These are phyloP conservation scores for Bombus terrestris DNA, from an alignment of 1,140 invertebrate species.

Conservation along the genomic window DNA sequence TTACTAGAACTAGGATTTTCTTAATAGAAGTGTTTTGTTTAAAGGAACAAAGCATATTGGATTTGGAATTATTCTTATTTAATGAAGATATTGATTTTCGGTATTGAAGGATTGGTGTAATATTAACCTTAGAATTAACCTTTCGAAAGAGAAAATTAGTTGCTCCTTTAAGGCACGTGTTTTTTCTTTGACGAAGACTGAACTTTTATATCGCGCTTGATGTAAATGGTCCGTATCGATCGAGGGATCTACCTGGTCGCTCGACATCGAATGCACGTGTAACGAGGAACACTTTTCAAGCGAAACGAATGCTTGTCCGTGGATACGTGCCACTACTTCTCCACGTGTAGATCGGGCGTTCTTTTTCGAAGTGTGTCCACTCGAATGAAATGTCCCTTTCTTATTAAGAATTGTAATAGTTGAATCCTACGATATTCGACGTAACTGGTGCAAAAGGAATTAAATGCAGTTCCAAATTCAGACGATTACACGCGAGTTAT, in stretches of 20 bases:
- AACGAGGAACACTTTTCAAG: constrained; percentile 16
- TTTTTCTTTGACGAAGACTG: neutral
- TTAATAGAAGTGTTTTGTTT: neutral
- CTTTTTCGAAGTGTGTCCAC: neutral
- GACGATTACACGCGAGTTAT: too few relatives aligned
- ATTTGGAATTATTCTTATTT: neutral
- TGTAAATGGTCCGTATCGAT: constrained; percentile 15
- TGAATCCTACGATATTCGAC: neutral
- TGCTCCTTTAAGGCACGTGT: neutral
- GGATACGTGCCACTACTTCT: constrained; percentile 10
- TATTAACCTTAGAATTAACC: neutral
- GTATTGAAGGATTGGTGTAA: neutral
- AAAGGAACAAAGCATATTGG: too few relatives aligned
- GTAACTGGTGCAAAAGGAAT: neutral
- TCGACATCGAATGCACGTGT: constrained; percentile 10
- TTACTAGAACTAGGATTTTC: neutral
- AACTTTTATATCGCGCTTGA: constrained; percentile 14
- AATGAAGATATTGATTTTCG: neutral
- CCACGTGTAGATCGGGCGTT: neutral
- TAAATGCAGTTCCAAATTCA: neutral
- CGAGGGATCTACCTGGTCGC: neutral
- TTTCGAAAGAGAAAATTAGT: neutral
- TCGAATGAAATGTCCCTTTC: neutral
- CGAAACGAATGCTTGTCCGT: constrained; percentile 1
- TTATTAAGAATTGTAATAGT: neutral